Evolutionary conservation across 2,113 vertebrate genomes (phyloP), one percentile per base, ranked within the genome.

Genomic region (Alces alces): DNA sequence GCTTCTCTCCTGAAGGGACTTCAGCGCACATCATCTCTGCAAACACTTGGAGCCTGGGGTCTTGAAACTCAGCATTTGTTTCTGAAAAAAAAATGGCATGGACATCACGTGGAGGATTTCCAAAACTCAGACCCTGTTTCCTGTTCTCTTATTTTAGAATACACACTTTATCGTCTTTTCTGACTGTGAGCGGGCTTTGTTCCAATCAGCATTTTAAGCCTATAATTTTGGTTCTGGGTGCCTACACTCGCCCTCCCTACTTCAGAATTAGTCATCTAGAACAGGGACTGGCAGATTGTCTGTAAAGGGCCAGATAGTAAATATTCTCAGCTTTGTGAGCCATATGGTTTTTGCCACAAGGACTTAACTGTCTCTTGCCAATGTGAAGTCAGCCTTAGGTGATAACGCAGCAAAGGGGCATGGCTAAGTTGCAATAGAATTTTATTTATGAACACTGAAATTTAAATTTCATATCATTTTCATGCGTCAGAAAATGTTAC

Each of bases 341-440:
- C 13, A 0, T 0, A 1, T 1, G 3, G 30, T 64, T 55, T 54
- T 28, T 9, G 1, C 25, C 17, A 10, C 5, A 27, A 25, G 8
- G 0, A 3, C 55, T 15, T n/a, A 6, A 2, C 54, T 39, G 39
- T 33, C 21, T 80, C 19, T 3, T 0, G 3, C 27, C 17, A 3
- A 8, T 3, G 1, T 3, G 25, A 12, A 23, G 21, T n/a, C 13
- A 60, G 43, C 21, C 92, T 11, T 0, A 0, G 25, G 25, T 16
- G 14, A 28, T 0, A 2, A 2, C 1, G 7, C 43, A 30, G 43
- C 19, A 9, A 23, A 16, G 0, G 1, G 17, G 55, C 21, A 30
- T 3, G 11, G 85, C 80, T n/a, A 13, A 25, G 91, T 15, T 16
- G 83, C 96, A 80, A 73, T 7, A 33, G 45, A 61, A 87, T 70